phyloP scores from a whole-genome alignment of 1,140 invertebrate species.

The Cheumatopsyche charites region DNA sequence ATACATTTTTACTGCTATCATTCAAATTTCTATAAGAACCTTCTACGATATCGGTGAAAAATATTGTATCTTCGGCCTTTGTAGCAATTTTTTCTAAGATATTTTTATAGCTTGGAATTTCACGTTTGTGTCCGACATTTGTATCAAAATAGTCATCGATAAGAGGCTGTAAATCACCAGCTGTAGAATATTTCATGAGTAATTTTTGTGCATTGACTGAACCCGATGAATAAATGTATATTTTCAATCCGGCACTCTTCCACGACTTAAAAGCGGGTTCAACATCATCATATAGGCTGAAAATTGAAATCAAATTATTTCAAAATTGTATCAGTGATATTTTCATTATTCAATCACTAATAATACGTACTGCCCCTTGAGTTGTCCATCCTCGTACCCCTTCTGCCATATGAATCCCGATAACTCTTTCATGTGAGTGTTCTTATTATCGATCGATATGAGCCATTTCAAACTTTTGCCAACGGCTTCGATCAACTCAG shows the following conservation, averaged over 20 bases:
- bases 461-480: slow-evolving; percentile 76
- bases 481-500: slow-evolving; percentile 65
- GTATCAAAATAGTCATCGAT: slow-evolving; percentile 89
- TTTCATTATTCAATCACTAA: background rate
- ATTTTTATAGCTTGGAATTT: slow-evolving; percentile 73
- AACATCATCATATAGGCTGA: slow-evolving; percentile 88
- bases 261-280: slow-evolving; percentile 73
- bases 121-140: slow-evolving; percentile 78
- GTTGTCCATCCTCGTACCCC: slow-evolving; percentile 76
- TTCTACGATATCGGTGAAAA: slow-evolving; percentile 83
- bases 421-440: slow-evolving; percentile 79
- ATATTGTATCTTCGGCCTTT: slow-evolving; percentile 73
- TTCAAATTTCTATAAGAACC: too few species aligned
- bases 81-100: slow-evolving; percentile 73
- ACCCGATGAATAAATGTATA: slow-evolving; percentile 93
- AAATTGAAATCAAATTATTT: slow-evolving; percentile 44
- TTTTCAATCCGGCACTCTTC: slow-evolving; percentile 66
- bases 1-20: too few species aligned
- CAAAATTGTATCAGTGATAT: slow-evolving; percentile 1
- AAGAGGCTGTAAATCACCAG: slow-evolving; percentile 77
- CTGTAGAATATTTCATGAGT: slow-evolving; percentile 76
- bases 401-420: slow-evolving; percentile 89
- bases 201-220: slow-evolving; percentile 90
- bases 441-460: slow-evolving; percentile 83
- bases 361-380: slow-evolving; percentile 87